Evolutionary conservation across 1,140 invertebrate genomes (phyloP).

Genomic region (Elymnias hypermnestra): DNA sequence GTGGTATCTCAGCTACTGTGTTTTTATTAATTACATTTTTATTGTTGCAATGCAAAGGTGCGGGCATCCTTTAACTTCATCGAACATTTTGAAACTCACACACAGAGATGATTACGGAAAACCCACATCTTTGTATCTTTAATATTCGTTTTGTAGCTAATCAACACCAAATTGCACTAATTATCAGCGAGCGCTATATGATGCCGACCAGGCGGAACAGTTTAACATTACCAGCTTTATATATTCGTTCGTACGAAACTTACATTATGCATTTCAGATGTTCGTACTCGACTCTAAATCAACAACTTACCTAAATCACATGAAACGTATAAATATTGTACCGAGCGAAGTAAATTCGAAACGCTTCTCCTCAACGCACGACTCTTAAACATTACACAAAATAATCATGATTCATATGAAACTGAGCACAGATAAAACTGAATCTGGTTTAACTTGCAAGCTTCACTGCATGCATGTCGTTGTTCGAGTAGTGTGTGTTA

Average conservation of each 20-base stretch:
- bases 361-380: conserved; percentile 76
- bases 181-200: conserved; percentile 55
- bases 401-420: conserved; percentile 73
- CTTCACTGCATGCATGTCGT: conserved; percentile 72
- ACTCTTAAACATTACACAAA: conserved; percentile 73
- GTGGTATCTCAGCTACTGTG: conserved; percentile 45
- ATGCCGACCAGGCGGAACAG: conserved; percentile 41
- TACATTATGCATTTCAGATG: conserved; percentile 68
- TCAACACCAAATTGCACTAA: conserved; percentile 72
- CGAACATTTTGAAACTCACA: conserved; percentile 39
- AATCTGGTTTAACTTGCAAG: conserved; percentile 75
- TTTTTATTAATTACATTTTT: conserved; percentile 60
- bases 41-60: conserved; percentile 68
- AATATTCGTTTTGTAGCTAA: conserved; percentile 60
- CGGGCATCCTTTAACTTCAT: conserved; percentile 52
- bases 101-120: conserved; percentile 54
- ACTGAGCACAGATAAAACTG: conserved; percentile 73
- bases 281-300: conserved; percentile 63
- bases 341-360: conserved; percentile 73
- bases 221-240: conserved; percentile 39
- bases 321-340: conserved; percentile 45
- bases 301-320: conserved; percentile 68
- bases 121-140: conserved; percentile 72
- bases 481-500: conserved; percentile 68
- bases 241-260: conserved; percentile 49